phyloP scores from a whole-genome alignment of 1,140 invertebrate genomes.

The Trichomalopsis sarcophagae region DNA sequence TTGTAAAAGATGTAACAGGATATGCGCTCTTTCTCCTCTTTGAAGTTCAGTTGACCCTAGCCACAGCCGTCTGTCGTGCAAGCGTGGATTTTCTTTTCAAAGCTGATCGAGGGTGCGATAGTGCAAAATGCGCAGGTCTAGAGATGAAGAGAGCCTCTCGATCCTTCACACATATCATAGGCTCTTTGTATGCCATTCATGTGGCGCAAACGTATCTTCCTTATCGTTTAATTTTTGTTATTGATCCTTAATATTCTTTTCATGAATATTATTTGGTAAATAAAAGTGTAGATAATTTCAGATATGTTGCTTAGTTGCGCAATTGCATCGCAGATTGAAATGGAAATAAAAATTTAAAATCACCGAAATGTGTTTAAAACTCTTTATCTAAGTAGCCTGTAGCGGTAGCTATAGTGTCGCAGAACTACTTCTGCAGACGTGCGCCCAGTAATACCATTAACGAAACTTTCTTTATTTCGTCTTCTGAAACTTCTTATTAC shows the following conservation, averaged over 20 bases:
- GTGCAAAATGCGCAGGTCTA: background rate
- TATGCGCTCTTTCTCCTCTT: background rate
- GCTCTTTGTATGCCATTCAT: too few relatives aligned
- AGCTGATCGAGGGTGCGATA: background rate
- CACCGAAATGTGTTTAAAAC: background rate
- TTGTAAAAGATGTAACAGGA: background rate
- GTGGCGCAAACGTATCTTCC: too few relatives aligned
- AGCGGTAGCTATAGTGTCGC: background rate
- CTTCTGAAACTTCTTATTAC: constrained; percentile 1
- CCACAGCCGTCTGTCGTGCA: background rate
- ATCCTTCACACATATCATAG: too few relatives aligned
- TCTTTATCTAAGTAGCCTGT: background rate
- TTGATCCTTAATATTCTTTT: too few relatives aligned
- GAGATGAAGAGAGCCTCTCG: background rate
- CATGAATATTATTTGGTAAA: too few relatives aligned
- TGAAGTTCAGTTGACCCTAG: background rate
- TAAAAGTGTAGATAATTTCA: too few relatives aligned
- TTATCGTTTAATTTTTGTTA: too few relatives aligned
- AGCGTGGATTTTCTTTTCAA: background rate
- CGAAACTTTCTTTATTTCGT: background rate
- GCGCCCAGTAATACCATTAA: background rate
- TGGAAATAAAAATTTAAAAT: background rate
- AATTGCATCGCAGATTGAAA: too few relatives aligned
- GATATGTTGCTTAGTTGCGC: too few relatives aligned
- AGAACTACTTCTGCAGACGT: background rate